A percentile compares a stretch with the other conserved stretches of the same genome.
These are phyloP conservation scores for Perca schrenkii DNA, from an alignment of 2,113 vertebrate species.

Conservation along the genomic window DNA sequence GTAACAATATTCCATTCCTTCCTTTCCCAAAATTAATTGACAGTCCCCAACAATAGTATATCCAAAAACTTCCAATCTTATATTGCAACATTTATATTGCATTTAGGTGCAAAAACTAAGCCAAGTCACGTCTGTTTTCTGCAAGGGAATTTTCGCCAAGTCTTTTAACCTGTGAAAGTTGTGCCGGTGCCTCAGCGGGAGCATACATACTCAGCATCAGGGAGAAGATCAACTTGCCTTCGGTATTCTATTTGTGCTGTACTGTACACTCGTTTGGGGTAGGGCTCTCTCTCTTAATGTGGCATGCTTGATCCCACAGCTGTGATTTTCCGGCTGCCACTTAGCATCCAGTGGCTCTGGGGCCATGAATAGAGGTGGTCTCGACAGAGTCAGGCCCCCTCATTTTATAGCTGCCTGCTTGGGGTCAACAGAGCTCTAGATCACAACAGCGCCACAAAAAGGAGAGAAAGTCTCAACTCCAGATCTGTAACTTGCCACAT, in stretches of 20 bases:
- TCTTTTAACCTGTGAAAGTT: slow-evolving; percentile 22
- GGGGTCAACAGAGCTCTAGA: slow-evolving; percentile 55
- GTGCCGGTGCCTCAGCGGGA: neutral
- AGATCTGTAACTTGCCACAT: neutral
- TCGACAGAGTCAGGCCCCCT: slow-evolving; percentile 69
- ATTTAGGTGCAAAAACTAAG: neutral
- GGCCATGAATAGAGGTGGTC: slow-evolving; percentile 79
- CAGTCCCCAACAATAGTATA: neutral
- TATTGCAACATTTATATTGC: neutral
- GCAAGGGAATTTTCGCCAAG: neutral
- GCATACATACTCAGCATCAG: neutral
- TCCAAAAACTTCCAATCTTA: neutral
- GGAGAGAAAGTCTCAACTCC: slow-evolving; percentile 13
- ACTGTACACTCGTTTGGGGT: slow-evolving; percentile 51
- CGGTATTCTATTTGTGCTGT: slow-evolving; percentile 34
- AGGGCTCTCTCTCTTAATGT: slow-evolving; percentile 65
- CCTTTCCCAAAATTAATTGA: neutral
- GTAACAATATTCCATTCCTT: neutral
- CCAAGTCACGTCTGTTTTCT: neutral
- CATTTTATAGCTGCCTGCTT: slow-evolving; percentile 61
- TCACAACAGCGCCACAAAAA: slow-evolving; percentile 56
- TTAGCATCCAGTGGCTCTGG: slow-evolving; percentile 70
- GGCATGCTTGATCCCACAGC: slow-evolving; percentile 75
- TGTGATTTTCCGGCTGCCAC: slow-evolving; percentile 84
- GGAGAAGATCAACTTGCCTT: slow-evolving; percentile 35